Evolutionary conservation across 2,113 vertebrate genomes (phyloP).

Genomic region (Tamias sibiricus): DNA sequence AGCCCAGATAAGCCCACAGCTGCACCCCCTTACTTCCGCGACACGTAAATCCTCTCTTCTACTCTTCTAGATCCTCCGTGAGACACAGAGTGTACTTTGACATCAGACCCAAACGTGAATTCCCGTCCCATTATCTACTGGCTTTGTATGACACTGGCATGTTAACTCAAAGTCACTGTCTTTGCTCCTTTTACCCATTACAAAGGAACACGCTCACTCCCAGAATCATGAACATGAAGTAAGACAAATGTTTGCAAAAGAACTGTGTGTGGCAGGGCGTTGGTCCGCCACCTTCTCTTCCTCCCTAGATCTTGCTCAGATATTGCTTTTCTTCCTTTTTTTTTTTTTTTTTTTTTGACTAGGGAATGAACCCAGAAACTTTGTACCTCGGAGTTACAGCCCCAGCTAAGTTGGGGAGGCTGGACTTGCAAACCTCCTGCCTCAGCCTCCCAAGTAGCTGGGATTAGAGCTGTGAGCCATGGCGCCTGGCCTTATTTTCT

Average conservation of each 20-base stretch:
- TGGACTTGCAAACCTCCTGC: too few relatives aligned
- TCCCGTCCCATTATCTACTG: too few relatives aligned
- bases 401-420: too few relatives aligned
- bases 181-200: background rate
- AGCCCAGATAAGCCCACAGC: background rate
- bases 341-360: too few relatives aligned
- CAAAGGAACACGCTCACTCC: background rate
- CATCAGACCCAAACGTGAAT: background rate
- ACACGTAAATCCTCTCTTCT: background rate
- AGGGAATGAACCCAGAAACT: too few relatives aligned
- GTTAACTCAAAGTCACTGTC: background rate
- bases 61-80: background rate
- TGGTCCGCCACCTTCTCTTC: background rate
- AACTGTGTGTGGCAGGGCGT: background rate
- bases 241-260: background rate
- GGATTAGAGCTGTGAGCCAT: too few relatives aligned
- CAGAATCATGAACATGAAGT: background rate
- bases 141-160: rapidly evolving
- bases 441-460: too few relatives aligned
- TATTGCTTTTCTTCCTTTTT: background rate
- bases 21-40: background rate
- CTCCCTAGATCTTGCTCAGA: background rate
- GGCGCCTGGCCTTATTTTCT: background rate
- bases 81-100: background rate
- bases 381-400: too few relatives aligned